Evolutionary conservation across 1,140 invertebrate genomes (phyloP).

Genomic region (Diorhabda elongata): DNA sequence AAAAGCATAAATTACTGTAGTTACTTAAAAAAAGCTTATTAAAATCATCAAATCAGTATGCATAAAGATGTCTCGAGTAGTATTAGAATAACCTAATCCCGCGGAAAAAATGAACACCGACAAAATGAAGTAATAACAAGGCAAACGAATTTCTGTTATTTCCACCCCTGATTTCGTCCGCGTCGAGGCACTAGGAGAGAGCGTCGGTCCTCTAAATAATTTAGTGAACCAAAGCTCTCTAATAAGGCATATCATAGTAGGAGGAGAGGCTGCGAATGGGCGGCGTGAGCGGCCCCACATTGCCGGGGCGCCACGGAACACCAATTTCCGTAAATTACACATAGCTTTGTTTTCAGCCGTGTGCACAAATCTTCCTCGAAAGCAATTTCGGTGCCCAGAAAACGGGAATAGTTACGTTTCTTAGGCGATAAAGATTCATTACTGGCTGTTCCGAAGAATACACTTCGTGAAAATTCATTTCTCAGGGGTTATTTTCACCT

Average conservation of each 20-base stretch:
- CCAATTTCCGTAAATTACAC: conserved; percentile 45
- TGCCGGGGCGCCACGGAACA: conserved; percentile 31
- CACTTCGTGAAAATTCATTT: conserved; percentile 33
- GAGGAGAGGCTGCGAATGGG: conserved; percentile 22
- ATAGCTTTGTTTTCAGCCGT: conserved; percentile 43
- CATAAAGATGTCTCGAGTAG: neutral
- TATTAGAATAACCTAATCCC: neutral
- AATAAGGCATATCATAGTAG: conserved; percentile 34
- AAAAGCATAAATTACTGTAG: too few species aligned
- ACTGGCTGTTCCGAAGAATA: conserved; percentile 34
- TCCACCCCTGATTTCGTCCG: conserved; percentile 18
- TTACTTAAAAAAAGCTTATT: too few species aligned
- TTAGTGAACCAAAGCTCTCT: conserved; percentile 30
- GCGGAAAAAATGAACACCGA: neutral
- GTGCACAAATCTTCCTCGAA: conserved; percentile 43
- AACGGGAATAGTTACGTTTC: conserved; percentile 43
- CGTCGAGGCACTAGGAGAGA: neutral
- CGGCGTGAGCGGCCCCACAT: conserved; percentile 24
- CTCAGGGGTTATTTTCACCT: conserved; percentile 13
- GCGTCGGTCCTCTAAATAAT: conserved; percentile 28
- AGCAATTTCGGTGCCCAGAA: conserved; percentile 37
- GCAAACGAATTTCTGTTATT: conserved; percentile 29
- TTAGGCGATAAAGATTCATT: conserved; percentile 45
- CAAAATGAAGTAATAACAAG: conserved; percentile 24
- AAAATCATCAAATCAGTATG: neutral